These are phyloP conservation scores for Drosophila kikkawai DNA, from an alignment of 1,140 invertebrate genomes.

Conservation along the genomic window DNA sequence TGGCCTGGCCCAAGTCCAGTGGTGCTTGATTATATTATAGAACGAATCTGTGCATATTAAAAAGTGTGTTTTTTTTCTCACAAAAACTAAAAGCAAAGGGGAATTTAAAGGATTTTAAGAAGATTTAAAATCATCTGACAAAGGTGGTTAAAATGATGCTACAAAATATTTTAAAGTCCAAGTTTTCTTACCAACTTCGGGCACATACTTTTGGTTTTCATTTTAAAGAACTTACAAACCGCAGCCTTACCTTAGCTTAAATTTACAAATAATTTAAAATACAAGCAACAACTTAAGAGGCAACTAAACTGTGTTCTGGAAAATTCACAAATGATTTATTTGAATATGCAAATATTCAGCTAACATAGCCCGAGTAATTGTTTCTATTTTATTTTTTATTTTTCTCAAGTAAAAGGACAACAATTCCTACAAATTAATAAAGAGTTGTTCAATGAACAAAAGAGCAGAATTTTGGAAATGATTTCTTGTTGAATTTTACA, in stretches of 20 bases:
- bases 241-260: neutral
- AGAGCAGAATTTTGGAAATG: neutral
- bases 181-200: neutral
- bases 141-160: neutral
- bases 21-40: slow-evolving; percentile 10
- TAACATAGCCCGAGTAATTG: neutral
- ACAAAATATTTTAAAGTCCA: neutral
- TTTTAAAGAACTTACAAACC: neutral
- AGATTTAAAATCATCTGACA: neutral
- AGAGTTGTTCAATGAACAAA: neutral
- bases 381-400: neutral
- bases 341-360: neutral
- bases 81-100: neutral
- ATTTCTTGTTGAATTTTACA: neutral
- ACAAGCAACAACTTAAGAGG: neutral
- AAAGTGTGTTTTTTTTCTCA: neutral
- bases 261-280: neutral
- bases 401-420: neutral
- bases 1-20: neutral
- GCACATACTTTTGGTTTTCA: neutral
- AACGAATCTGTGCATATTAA: slow-evolving; percentile 21
- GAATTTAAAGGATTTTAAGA: neutral
- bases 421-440: neutral
- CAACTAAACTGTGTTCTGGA: neutral
- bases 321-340: neutral